Evolutionary conservation across 2,113 vertebrate genomes (phyloP).

Genomic region (Semnornis frantzii): DNA sequence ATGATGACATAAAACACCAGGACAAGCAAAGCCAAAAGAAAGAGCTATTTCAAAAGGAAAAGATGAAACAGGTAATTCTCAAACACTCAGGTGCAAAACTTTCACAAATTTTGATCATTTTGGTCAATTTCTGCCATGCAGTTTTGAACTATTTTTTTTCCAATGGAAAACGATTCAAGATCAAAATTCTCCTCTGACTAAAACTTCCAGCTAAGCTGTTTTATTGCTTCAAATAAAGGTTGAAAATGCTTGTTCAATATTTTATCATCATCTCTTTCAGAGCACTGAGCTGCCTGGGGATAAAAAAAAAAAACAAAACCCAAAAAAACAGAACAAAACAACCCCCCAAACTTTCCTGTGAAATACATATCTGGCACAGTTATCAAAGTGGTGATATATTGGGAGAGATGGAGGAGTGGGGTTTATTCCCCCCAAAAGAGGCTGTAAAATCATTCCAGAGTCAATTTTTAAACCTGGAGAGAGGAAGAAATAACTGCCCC

Average conservation of each 20-base stretch:
- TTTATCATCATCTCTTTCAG: slow-evolving; percentile 8
- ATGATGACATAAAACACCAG: background rate
- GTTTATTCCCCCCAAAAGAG: background rate
- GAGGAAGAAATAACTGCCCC: background rate
- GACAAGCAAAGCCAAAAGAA: background rate
- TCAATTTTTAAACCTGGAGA: background rate
- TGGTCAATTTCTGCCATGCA: background rate
- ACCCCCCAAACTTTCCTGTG: background rate
- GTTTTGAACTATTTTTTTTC: background rate
- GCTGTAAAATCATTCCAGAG: background rate
- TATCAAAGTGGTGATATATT: background rate
- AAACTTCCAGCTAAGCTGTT: background rate
- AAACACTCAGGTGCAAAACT: background rate
- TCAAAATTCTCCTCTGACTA: background rate
- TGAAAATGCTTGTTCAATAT: background rate
- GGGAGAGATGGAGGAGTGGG: background rate
- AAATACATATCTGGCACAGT: background rate
- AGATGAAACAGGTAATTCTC: background rate
- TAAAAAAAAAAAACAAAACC: background rate
- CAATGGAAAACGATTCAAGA: background rate
- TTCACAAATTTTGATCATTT: background rate
- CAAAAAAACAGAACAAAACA: too few relatives aligned
- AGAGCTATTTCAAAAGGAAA: background rate
- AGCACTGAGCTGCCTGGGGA: background rate
- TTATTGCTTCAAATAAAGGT: background rate